Evolutionary conservation across 2,797 vertebrate species (phyloP).

Genomic region (Hozukius guyotensis): DNA sequence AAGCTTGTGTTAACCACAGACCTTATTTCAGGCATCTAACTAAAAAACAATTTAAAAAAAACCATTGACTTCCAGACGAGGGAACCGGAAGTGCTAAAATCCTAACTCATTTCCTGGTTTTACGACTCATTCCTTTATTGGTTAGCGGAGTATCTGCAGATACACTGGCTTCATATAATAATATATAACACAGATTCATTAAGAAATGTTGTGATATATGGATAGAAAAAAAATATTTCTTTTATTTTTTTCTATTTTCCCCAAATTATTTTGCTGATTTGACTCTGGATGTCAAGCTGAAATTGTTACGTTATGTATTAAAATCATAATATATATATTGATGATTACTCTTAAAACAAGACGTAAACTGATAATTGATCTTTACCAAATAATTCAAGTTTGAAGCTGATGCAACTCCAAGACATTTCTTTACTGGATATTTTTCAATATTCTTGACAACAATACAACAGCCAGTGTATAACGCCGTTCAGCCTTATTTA

Average conservation of each 20-base stretch:
- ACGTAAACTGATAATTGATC: background rate
- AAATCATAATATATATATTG: background rate
- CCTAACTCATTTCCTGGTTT: fast-evolving
- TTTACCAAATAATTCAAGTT: background rate
- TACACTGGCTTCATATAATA: too few species aligned
- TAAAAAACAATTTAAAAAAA: too few species aligned
- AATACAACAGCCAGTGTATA: background rate
- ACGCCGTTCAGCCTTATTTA: background rate
- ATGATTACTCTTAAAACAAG: background rate
- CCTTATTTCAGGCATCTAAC: too few species aligned
- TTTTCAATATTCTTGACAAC: background rate
- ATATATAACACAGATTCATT: too few species aligned
- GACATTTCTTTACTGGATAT: background rate
- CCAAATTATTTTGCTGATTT: too few species aligned
- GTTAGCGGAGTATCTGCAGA: too few species aligned
- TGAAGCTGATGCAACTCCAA: background rate
- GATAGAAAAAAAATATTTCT: background rate
- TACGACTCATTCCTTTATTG: too few species aligned
- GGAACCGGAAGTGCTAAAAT: too few species aligned
- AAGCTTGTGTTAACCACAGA: too few species aligned
- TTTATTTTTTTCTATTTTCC: background rate
- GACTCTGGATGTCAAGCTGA: background rate
- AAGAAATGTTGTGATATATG: background rate
- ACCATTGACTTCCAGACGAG: too few species aligned
- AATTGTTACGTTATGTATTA: background rate